Evolutionary conservation across 2,888 invertebrate species (phyloP), one percentile per base, ranked within the genome.

Genomic region (Elysia crispata): DNA sequence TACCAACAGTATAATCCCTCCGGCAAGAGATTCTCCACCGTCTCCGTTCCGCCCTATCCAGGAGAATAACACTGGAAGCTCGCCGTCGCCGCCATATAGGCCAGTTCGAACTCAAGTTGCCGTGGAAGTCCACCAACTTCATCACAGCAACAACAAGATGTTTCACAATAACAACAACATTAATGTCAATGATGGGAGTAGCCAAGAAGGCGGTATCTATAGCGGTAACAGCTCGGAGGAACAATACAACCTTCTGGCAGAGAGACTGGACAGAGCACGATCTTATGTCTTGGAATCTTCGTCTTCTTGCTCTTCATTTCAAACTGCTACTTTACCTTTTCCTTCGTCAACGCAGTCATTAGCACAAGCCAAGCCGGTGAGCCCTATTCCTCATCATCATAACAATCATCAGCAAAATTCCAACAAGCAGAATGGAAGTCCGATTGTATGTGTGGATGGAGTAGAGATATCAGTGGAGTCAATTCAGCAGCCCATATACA

Each of bases 81-180:
- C 84, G 1, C 83, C 85, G 0, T 85, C 86, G 30, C 81, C 84
- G 13, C 78, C 83, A 0, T 67, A 72, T 3, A 84, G 82, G 60
- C 83, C 84, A 3, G 77, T 78, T 20, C 80, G 81, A 41, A 86
- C 86, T 3, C 83, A 87, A 74, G 84, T 86, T n/a, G 77, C 85
- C n/a, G 87, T 82, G 30, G 87, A 88, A 75, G 82, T 87, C 5
- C 87, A 86, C 77, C 78, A 83, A 31, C 84, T 82, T 33, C 31
- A 67, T 33, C 33, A 72, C 25, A 23, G 23, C 50, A 69, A 25
- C 28, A 66, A n/a, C 25, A 60, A 11, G 41, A 41, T 41, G 41
- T 41, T 41, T 11, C 41, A 41, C 41, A 41, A 41, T 41, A 41
- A 41, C 66, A 20, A 28, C 66, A 49, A 23, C 60, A 25, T 20